Percentiles rank a stretch among this genome's conserved stretches.
phyloP scores from a whole-genome alignment of 2,888 invertebrate genomes.

The Automeris io region DNA sequence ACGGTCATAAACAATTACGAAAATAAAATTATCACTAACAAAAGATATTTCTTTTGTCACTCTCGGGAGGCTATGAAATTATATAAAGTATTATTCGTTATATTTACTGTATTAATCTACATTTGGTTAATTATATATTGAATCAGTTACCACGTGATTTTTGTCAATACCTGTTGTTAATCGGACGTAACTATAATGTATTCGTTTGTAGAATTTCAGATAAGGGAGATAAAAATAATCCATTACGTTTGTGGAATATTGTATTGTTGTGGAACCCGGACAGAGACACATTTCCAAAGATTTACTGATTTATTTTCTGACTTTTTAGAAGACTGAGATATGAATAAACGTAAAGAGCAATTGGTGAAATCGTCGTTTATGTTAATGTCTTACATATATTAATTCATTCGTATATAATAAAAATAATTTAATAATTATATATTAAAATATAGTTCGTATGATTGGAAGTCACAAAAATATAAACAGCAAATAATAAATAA shows the following conservation, averaged over 20 bases:
- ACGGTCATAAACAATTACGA: not conserved
- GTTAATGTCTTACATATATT: no score
- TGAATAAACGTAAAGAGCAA: not conserved
- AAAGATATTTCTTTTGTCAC: conserved; percentile 41
- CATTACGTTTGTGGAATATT: not conserved
- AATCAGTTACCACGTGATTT: conserved; percentile 18
- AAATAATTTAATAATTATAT: no score
- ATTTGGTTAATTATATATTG: conserved; percentile 19
- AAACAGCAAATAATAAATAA: no score
- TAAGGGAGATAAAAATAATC: not conserved
- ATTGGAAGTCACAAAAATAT: no score
- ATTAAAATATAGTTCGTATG: no score
- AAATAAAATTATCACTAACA: conserved; percentile 1
- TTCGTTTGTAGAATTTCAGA: not conserved
- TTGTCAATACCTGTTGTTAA: conserved; percentile 16
- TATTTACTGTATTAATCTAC: conserved; percentile 30
- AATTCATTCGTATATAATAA: no score
- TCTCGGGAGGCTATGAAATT: conserved; percentile 22
- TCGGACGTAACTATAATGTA: conserved; percentile 4
- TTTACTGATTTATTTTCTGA: not conserved
- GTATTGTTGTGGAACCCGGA: not conserved
- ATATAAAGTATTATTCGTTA: conserved; percentile 46
- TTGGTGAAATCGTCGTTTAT: no score
- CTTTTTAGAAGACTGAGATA: not conserved
- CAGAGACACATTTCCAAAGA: not conserved